Percentiles rank a stretch among this genome's conserved stretches.
phyloP scores from a whole-genome alignment of 2,797 vertebrate species.

The Crossoptilon crossoptilon region DNA sequence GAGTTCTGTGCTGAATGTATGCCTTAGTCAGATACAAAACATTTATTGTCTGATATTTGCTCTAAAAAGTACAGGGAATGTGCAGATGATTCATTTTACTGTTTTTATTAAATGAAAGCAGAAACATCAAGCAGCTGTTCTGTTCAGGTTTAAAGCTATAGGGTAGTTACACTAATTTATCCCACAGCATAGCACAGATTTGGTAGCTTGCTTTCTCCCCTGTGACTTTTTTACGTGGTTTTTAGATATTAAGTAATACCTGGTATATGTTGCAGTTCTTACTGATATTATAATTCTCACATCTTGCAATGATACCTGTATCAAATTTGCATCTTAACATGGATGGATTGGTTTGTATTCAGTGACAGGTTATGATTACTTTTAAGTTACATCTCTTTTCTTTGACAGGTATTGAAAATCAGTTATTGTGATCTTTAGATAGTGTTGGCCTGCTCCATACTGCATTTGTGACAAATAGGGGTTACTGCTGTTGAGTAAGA shows the following conservation, averaged over 20 bases:
- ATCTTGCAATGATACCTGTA: neutral
- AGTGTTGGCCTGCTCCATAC: neutral
- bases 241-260: neutral
- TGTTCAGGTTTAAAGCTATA: neutral
- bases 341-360: neutral
- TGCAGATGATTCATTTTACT: neutral
- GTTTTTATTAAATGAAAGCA: neutral
- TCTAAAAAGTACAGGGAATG: neutral
- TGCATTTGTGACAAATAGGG: neutral
- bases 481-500: neutral
- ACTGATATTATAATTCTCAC: neutral
- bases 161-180: neutral
- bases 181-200: neutral
- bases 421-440: neutral
- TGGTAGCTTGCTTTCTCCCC: neutral
- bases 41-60: neutral
- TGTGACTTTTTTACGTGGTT: neutral
- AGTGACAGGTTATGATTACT: constrained; percentile 3
- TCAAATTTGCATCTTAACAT: neutral
- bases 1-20: neutral
- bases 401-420: neutral
- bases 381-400: neutral
- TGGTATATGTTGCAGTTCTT: neutral
- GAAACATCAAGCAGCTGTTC: neutral
- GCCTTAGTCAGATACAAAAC: neutral